Evolutionary conservation across 2,113 vertebrate species (phyloP).

Genomic region (Phyllopteryx taeniolatus): DNA sequence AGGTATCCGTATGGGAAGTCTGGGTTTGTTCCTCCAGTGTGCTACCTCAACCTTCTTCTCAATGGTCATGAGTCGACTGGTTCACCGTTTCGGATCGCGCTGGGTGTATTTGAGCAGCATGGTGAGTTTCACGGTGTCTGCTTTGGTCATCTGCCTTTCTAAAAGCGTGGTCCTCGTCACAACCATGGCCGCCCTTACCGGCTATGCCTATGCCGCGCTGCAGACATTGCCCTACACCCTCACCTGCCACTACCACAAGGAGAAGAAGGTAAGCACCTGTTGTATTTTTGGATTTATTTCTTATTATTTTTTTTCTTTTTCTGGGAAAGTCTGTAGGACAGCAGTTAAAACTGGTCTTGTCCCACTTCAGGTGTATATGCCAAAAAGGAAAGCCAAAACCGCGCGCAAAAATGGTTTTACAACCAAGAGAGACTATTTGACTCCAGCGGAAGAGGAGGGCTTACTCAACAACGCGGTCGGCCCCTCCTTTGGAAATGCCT

Average conservation of each 20-base stretch:
- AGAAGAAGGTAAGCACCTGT: conserved; percentile 64
- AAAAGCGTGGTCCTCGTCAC: conserved; percentile 72
- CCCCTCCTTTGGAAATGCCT: conserved; percentile 37
- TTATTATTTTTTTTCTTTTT: fast-evolving
- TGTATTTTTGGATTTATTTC: background rate
- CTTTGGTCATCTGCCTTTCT: conserved; percentile 73
- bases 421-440: conserved; percentile 60
- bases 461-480: conserved; percentile 41
- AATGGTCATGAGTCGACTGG: conserved; percentile 72
- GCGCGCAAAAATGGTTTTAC: conserved; percentile 46
- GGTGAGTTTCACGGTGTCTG: conserved; percentile 73
- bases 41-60: conserved; percentile 80
- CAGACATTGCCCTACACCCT: conserved; percentile 79
- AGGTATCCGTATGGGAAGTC: conserved; percentile 79
- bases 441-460: conserved; percentile 50
- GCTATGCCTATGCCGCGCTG: conserved; percentile 76
- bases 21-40: conserved; percentile 79
- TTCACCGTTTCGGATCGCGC: conserved; percentile 68
- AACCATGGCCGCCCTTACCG: conserved; percentile 73
- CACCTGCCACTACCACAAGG: conserved; percentile 79
- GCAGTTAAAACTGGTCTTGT: background rate
- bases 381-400: conserved; percentile 65
- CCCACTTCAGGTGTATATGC: conserved; percentile 72
- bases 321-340: background rate
- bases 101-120: conserved; percentile 76